phyloP scores from a whole-genome alignment of 1,140 invertebrate species.

The Hydropsyche tenuis region DNA sequence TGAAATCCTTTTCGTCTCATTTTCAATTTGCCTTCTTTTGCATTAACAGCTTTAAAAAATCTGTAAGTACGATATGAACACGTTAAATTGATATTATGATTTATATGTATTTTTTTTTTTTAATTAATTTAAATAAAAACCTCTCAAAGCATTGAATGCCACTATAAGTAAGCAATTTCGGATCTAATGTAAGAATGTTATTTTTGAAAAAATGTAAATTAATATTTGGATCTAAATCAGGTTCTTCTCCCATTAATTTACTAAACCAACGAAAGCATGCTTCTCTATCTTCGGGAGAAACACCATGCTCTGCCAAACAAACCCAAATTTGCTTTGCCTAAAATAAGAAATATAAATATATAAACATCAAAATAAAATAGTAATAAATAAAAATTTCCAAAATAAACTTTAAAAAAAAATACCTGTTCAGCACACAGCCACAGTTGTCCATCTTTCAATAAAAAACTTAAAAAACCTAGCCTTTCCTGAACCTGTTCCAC shows the following conservation, averaged over 20 bases:
- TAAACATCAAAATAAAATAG: not conserved
- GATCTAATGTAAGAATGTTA: constrained; percentile 92
- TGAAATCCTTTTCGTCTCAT: constrained; percentile 82
- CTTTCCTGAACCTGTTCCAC: constrained; percentile 92
- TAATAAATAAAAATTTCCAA: constrained; percentile 19
- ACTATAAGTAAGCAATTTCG: constrained; percentile 89
- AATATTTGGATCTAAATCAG: constrained; percentile 95
- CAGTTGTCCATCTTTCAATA: constrained; percentile 91
- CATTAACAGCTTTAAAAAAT: constrained; percentile 97
- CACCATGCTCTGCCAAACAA: constrained; percentile 91
- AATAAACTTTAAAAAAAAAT: not conserved
- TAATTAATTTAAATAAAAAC: constrained; percentile 47
- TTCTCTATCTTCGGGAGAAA: constrained; percentile 90
- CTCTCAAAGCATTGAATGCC: constrained; percentile 86
- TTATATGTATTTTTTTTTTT: too few relatives aligned
- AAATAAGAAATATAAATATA: constrained; percentile 11
- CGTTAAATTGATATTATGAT: not conserved
- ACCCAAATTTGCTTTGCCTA: constrained; percentile 95
- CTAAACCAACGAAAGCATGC: constrained; percentile 99
- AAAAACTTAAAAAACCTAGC: constrained; percentile 91
- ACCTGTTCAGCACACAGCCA: constrained; percentile 94
- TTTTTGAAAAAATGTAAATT: constrained; percentile 97
- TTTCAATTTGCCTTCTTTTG: constrained; percentile 92
- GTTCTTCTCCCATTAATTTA: constrained; percentile 97
- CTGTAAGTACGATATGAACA: constrained; percentile 58